phyloP scores from a whole-genome alignment of 2,113 vertebrate species.

The Pelvicachromis taeniatus region DNA sequence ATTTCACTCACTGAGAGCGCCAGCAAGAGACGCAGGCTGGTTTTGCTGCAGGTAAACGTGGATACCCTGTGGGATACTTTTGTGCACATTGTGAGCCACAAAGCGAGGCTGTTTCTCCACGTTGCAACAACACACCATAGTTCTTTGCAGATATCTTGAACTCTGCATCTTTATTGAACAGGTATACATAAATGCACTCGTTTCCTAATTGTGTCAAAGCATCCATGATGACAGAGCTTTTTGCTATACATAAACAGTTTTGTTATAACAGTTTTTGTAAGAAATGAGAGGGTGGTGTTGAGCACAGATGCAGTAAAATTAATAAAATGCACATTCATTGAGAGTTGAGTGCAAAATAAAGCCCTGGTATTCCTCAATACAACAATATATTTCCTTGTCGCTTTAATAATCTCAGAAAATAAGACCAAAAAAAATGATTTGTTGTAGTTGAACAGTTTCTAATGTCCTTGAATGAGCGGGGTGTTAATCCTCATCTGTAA shows the following conservation, averaged over 20 bases:
- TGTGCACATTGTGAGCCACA: slow-evolving; percentile 39
- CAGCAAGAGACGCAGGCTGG: background rate
- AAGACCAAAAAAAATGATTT: background rate
- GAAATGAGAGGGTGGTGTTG: background rate
- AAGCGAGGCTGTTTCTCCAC: background rate
- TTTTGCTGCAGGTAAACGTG: slow-evolving; percentile 52
- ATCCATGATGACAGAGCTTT: background rate
- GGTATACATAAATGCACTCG: background rate
- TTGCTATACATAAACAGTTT: background rate
- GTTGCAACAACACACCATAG: slow-evolving; percentile 6
- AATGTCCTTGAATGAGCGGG: background rate
- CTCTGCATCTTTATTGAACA: background rate
- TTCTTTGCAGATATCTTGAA: background rate
- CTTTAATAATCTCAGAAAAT: background rate
- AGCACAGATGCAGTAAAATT: background rate
- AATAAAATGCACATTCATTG: background rate
- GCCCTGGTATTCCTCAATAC: background rate
- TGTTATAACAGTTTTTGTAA: background rate
- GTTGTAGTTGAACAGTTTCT: background rate
- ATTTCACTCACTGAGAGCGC: slow-evolving; percentile 1
- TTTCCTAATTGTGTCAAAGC: background rate
- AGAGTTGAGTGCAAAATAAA: background rate
- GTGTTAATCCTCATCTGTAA: slow-evolving; percentile 4
- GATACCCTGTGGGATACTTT: slow-evolving; percentile 40
- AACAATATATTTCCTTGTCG: background rate